These are phyloP conservation scores for Bubo bubo DNA, from an alignment of 2,113 vertebrate species.

Conservation along the genomic window DNA sequence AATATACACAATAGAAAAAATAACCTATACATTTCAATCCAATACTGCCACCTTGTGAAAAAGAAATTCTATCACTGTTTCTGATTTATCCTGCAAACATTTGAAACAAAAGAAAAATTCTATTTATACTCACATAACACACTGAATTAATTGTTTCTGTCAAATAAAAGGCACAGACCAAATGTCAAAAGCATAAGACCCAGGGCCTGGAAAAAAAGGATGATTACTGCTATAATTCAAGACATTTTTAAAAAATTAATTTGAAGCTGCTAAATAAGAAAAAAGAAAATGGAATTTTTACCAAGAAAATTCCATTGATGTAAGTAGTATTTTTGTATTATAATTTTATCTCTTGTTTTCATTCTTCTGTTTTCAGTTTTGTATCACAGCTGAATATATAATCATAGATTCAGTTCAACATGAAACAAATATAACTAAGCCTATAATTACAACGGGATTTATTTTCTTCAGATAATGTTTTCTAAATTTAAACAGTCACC, in stretches of 20 bases:
- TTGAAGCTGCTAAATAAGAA: neutral
- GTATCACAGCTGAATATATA: conserved; percentile 20
- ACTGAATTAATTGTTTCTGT: conserved; percentile 46
- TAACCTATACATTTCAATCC: neutral
- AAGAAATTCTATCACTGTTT: neutral
- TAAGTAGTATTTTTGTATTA: conserved; percentile 58
- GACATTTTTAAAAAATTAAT: neutral
- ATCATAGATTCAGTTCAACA: neutral
- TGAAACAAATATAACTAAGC: neutral
- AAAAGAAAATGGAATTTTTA: conserved; percentile 18
- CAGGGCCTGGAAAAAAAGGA: conserved; percentile 18
- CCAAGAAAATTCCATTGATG: conserved; percentile 49
- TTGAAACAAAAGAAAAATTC: neutral
- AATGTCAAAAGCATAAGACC: conserved; percentile 48
- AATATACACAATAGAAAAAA: neutral
- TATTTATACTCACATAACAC: conserved; percentile 27
- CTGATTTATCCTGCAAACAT: neutral
- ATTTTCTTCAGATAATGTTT: neutral
- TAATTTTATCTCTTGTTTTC: neutral
- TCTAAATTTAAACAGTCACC: neutral
- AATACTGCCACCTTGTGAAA: conserved; percentile 73
- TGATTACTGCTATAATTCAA: neutral
- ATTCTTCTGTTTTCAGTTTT: conserved; percentile 3
- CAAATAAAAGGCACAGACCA: conserved; percentile 56
- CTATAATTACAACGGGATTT: neutral